phyloP scores from a whole-genome alignment of 2,797 vertebrate species.

The Pterois miles region DNA sequence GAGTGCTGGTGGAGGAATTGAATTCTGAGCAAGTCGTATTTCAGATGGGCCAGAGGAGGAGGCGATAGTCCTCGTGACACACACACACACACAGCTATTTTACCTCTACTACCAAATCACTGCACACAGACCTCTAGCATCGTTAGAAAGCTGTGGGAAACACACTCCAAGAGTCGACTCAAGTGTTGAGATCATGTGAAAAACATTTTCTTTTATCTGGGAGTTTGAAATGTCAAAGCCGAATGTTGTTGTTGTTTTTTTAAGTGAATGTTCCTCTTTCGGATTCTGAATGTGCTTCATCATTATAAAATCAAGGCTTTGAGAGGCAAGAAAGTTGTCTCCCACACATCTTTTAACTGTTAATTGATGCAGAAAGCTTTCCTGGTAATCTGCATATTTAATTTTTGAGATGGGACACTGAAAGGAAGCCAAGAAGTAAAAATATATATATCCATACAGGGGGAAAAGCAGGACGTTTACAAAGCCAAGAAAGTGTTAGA shows the following conservation, averaged over 20 bases:
- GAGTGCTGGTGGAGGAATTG: constrained; percentile 61
- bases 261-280: not conserved
- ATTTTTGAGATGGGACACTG: not conserved
- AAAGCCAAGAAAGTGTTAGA: not conserved
- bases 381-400: not conserved
- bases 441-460: not conserved
- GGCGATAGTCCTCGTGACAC: not conserved
- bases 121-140: constrained; percentile 17
- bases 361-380: constrained; percentile 9
- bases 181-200: not conserved
- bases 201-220: not conserved
- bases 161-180: not conserved
- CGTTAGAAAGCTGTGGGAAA: constrained; percentile 12
- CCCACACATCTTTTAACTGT: not conserved
- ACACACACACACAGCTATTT: not conserved
- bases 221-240: not conserved
- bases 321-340: not conserved
- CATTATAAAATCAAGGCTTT: not conserved
- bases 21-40: constrained; percentile 68
- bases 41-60: constrained; percentile 35
- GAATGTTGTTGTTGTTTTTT: not conserved
- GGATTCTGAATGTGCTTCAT: not conserved
- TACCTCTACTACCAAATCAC: not conserved
- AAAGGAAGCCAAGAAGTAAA: not conserved
- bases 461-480: not conserved